Conservation (phyloP, 2,797 vertebrate genomes). For the Scyliorhinus canicula region DNA sequence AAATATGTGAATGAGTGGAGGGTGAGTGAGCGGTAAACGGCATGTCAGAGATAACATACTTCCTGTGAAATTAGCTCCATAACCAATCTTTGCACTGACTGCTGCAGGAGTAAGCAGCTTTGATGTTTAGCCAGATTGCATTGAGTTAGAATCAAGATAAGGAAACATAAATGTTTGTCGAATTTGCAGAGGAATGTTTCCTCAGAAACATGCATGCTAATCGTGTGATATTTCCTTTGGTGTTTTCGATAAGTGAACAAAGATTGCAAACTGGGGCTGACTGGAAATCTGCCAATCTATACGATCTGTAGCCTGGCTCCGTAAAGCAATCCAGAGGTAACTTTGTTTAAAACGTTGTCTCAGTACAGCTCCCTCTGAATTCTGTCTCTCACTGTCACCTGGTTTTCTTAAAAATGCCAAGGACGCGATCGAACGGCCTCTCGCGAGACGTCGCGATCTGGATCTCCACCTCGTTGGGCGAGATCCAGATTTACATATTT, state of each 20-base stretch:
- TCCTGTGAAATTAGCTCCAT: neutral
- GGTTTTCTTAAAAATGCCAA: neutral
- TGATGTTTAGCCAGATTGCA: slow-evolving; percentile 13
- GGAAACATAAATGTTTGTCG: neutral
- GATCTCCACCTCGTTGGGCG: too few species aligned
- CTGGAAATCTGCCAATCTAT: neutral
- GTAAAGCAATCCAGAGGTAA: neutral
- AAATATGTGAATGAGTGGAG: neutral
- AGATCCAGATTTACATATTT: too few species aligned
- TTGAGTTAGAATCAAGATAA: neutral
- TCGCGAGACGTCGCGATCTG: too few species aligned
- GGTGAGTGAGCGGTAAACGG: neutral
- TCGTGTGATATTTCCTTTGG: slow-evolving; percentile 15
- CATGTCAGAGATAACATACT: neutral
- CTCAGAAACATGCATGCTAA: neutral
- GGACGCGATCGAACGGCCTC: too few species aligned
- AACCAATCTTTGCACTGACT: neutral
- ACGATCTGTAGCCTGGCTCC: neutral
- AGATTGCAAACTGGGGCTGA: neutral
- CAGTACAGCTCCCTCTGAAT: neutral
- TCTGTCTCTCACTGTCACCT: neutral
- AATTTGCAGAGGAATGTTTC: neutral
- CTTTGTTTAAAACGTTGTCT: neutral
- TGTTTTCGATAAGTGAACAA: neutral
- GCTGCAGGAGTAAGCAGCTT: neutral